Percentiles rank a stretch among this genome's conserved stretches.
These are phyloP conservation scores for Cerastis leucographa DNA, from an alignment of 2,888 invertebrate genomes.

Conservation along the genomic window DNA sequence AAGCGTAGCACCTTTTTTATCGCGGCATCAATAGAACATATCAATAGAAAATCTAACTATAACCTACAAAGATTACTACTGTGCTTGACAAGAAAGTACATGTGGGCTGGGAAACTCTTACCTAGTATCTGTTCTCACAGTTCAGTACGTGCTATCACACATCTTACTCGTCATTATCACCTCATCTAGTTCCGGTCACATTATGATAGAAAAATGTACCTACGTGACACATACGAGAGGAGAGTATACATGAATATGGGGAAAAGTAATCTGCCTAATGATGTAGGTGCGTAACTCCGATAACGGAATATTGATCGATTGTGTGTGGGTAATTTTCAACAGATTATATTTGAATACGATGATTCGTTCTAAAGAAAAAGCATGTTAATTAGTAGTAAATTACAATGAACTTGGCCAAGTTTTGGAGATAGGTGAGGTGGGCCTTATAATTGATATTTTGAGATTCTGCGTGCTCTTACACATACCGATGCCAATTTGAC, in stretches of 20 bases:
- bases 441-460: conserved; percentile 6
- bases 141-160: conserved; percentile 30
- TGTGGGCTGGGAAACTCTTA: conserved; percentile 15
- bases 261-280: conserved; percentile 38
- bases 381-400: conserved; percentile 43
- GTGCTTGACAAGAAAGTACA: conserved; percentile 13
- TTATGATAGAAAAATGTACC: conserved; percentile 20
- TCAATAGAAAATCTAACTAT: neutral
- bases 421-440: neutral
- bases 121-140: conserved; percentile 5
- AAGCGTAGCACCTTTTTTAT: neutral
- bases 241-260: conserved; percentile 17
- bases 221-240: conserved; percentile 20
- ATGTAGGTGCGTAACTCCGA: conserved; percentile 27
- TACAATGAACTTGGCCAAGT: conserved; percentile 33
- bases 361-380: conserved; percentile 38
- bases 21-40: neutral
- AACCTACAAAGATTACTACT: neutral
- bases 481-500: conserved; percentile 14
- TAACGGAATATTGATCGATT: conserved; percentile 40
- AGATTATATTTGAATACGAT: conserved; percentile 40
- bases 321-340: conserved; percentile 37
- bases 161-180: conserved; percentile 31
- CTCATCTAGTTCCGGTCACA: conserved; percentile 24
- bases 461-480: conserved; percentile 5